Evolutionary conservation across 2,888 invertebrate species (phyloP).

Genomic region (Scrobipalpa atriplicella): DNA sequence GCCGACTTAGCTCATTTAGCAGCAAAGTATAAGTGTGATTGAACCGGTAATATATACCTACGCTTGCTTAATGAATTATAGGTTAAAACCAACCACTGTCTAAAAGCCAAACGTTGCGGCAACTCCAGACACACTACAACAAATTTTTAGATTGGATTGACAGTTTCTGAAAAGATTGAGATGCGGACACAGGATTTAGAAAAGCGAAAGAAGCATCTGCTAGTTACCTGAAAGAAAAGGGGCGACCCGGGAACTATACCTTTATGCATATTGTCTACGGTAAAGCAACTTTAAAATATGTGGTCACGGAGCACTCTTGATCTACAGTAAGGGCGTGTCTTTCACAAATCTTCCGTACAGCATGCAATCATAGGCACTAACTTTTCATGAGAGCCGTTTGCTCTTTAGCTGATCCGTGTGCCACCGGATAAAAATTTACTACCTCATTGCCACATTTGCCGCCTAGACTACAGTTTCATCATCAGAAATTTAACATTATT

Average conservation of each 20-base stretch:
- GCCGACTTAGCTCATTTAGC: too few relatives aligned
- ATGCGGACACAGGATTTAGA: too few relatives aligned
- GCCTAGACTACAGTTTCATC: not conserved
- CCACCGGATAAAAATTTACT: constrained; percentile 10
- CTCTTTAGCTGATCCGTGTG: constrained; percentile 20
- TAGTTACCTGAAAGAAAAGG: not conserved
- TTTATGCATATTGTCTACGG: not conserved
- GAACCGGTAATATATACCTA: too few relatives aligned
- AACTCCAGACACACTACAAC: too few relatives aligned
- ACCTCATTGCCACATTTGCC: constrained; percentile 3
- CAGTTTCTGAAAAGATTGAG: too few relatives aligned
- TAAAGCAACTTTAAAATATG: not conserved
- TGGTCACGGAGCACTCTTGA: not conserved
- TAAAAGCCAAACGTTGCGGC: too few relatives aligned
- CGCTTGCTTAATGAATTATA: too few relatives aligned
- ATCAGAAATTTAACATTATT: not conserved
- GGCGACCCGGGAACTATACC: not conserved
- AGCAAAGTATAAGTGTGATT: too few relatives aligned
- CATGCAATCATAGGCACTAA: constrained; percentile 23
- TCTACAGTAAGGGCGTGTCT: not conserved
- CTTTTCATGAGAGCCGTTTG: constrained; percentile 26
- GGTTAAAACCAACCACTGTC: too few relatives aligned
- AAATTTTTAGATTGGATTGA: too few relatives aligned
- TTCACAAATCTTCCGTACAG: not conserved
- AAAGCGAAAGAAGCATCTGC: not conserved